phyloP scores from a whole-genome alignment of 2,113 vertebrate genomes.

The Progne subis region DNA sequence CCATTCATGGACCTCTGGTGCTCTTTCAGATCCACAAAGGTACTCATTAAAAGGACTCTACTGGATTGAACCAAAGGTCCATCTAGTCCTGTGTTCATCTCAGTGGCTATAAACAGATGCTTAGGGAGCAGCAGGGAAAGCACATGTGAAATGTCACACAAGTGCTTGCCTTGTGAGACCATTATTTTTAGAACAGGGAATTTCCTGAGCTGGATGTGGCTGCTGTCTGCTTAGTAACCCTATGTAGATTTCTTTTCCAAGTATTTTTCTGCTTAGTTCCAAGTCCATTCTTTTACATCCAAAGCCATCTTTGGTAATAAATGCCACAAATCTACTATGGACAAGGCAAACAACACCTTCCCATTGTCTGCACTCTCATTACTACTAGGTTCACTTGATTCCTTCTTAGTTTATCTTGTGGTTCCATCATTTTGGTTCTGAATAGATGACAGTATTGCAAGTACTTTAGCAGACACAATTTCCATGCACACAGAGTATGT shows the following conservation, averaged over 20 bases:
- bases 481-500: neutral
- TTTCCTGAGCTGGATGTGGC: slow-evolving; percentile 31
- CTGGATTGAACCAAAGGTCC: neutral
- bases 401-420: neutral
- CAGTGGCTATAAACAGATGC: neutral
- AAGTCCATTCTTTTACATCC: neutral
- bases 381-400: neutral
- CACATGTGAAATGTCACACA: neutral
- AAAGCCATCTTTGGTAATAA: neutral
- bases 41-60: neutral
- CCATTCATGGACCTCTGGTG: neutral
- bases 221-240: neutral
- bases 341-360: neutral
- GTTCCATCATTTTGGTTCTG: neutral
- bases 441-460: neutral
- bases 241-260: neutral
- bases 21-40: neutral
- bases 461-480: neutral
- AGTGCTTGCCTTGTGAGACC: neutral
- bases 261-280: neutral
- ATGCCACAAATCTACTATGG: neutral
- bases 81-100: neutral
- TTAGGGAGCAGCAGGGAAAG: neutral
- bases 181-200: slow-evolving; percentile 43
- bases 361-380: neutral